Base-by-base conservation (phyloP, 2,888 invertebrate species). In the Pilophorus perplexus region DNA sequence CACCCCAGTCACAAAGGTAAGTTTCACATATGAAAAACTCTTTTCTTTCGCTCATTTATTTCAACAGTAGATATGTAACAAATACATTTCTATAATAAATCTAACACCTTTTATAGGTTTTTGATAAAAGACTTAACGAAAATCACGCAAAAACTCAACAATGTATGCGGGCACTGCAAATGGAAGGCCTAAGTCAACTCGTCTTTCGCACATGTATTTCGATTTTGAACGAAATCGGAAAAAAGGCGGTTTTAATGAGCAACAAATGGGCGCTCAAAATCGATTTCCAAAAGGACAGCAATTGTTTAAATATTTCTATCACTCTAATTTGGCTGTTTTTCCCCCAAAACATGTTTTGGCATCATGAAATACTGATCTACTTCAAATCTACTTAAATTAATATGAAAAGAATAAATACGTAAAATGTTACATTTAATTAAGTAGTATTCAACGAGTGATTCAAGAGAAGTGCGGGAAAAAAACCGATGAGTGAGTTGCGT, bases 21-120 rank as follows among this genome's bases (percentile, higher is more conserved):
- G n/a, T n/a, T n/a, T n/a, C n/a, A n/a, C n/a, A n/a, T n/a, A n/a
- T n/a, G n/a, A n/a, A n/a, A n/a, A n/a, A n/a, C n/a, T n/a, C n/a
- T n/a, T n/a, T n/a, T n/a, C n/a, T n/a, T n/a, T n/a, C n/a, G n/a
- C n/a, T n/a, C n/a, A n/a, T n/a, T n/a, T n/a, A n/a, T n/a, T n/a
- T n/a, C n/a, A 64, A 64, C 64, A 66, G 62, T 62, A 64, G 68
- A 68, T 68, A 66, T 66, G 66, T 68, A 52, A 55, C 68, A 59
- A 68, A 60, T 66, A 66, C 66, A 60, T 42, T n/a, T 62, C 66
- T 66, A 66, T 52, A 44, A 52, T 38, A 46, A 38, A 46, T 60
- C 59, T 59, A 59, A 59, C 59, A 42, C 42, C 59, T 25, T 42
- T 28, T 52, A 28, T 16, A 23, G 25, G 52, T 14, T 25, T 28